Conservation (phyloP, 1,140 invertebrate genomes). For the Leptinotarsa undecemlineata region DNA sequence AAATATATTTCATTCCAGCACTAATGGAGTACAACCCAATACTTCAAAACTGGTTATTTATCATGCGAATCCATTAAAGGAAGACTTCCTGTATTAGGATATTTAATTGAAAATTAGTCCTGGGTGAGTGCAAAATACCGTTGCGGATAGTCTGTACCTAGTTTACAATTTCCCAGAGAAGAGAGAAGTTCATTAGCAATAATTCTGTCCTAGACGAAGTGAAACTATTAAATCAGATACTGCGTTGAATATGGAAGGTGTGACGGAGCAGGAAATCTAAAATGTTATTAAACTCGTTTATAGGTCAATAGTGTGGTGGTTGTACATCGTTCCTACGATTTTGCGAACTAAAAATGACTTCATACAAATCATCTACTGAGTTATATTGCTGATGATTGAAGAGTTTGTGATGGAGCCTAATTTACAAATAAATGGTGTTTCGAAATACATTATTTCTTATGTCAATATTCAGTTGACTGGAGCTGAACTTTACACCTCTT, state of each 20-base stretch:
- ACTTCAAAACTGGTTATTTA: not conserved
- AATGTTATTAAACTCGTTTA: too few species aligned
- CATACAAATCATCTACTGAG: too few species aligned
- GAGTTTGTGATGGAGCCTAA: too few species aligned
- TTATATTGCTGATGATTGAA: too few species aligned
- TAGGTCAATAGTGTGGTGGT: too few species aligned
- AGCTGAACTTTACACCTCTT: too few species aligned
- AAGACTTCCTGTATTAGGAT: not conserved
- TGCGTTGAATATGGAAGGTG: not conserved
- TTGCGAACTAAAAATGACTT: too few species aligned
- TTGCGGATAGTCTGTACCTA: not conserved
- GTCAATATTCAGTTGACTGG: too few species aligned
- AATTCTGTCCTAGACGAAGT: not conserved
- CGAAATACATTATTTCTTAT: too few species aligned
- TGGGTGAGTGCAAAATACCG: not conserved
- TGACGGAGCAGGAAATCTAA: not conserved
- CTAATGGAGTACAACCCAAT: not conserved
- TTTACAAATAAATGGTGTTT: too few species aligned
- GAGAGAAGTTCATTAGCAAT: not conserved
- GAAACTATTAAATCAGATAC: too few species aligned
- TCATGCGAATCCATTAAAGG: not conserved
- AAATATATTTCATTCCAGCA: not conserved
- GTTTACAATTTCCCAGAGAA: not conserved
- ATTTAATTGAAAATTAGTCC: slow-evolving; percentile 6
- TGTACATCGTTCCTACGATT: too few species aligned